Base-by-base conservation (phyloP, 2,888 invertebrate species). In the Drosophila lutescens region DNA sequence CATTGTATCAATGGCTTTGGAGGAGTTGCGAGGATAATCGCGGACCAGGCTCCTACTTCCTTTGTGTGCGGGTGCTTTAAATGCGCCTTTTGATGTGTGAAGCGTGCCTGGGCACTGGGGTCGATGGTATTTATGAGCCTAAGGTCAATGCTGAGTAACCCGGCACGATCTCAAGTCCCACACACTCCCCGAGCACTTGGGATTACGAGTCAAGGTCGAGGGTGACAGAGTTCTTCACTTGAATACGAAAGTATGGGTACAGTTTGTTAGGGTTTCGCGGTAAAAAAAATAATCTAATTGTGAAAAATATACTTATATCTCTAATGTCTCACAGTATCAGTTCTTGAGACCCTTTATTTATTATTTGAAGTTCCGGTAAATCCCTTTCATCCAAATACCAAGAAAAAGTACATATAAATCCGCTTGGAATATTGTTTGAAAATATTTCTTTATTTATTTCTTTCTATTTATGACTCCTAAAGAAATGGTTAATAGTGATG, bases 61-160 rank as follows among this genome's bases (percentile, higher is more conserved):
- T 20, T 10, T n/a, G 46, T 32, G 30, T 40, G 26, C 10, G 41
- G 20, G 34, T 38, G n/a, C 17, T 47, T 46, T 43, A 49, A 62
- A 38, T 59, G 38, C 13, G 36, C 59, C 69, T 49, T 65, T 66
- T 66, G 54, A 66, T 54, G 40, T 66, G 63, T 32, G 65, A 34
- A 79, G 81, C 87, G 83, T 83, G 87, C 79, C 67, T 56, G 78
- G 71, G 65, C 76, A 51, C 57, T 65, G 69, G 74, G 71, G 60
- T 80, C 83, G 62, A 58, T 79, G 55, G 67, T 75, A 58, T 71
- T 76, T 74, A 65, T 61, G 71, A 49, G 66, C 73, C 47, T 36
- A 83, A 78, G 86, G 82, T 83, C 82, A 80, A 74, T 65, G 78
- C 40, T 68, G 68, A 62, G 41, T 56, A 67, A 51, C 58, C 66